Conservation (phyloP, 2,888 invertebrate species). For the Hypercompe scribonia region DNA sequence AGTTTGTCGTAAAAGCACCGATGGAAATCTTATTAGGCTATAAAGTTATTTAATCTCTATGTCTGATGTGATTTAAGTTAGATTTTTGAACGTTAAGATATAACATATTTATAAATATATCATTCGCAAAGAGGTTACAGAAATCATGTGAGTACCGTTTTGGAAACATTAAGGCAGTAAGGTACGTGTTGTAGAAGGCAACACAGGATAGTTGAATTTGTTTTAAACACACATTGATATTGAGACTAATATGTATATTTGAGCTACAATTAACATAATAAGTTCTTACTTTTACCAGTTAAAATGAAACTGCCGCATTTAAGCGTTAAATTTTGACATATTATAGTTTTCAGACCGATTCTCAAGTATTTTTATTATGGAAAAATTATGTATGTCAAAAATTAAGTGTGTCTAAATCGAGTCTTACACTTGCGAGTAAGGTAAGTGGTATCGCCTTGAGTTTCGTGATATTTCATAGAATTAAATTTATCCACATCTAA, state of each 20-base stretch:
- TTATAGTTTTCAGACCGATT: not conserved
- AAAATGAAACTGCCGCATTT: not conserved
- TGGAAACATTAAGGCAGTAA: not conserved
- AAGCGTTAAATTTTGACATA: not conserved
- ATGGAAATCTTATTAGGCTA: slow-evolving; percentile 20
- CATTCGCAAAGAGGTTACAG: not conserved
- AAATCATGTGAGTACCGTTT: not conserved
- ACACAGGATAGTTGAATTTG: not conserved
- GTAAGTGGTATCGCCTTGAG: not conserved
- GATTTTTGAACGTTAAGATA: not conserved
- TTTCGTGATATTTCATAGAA: not conserved
- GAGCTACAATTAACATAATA: not conserved
- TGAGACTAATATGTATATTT: not conserved
- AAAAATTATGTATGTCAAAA: not conserved
- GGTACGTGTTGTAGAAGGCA: not conserved
- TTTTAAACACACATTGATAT: not conserved
- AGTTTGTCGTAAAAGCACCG: slow-evolving; percentile 29
- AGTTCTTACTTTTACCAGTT: not conserved
- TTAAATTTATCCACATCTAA: slow-evolving; percentile 43
- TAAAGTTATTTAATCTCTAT: slow-evolving; percentile 20
- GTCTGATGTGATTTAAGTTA: not conserved
- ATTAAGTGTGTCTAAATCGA: too few relatives aligned
- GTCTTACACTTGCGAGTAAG: not conserved
- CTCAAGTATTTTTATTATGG: not conserved
- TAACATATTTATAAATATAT: not conserved